phyloP scores from a whole-genome alignment of 2,113 vertebrate genomes.

The Sinocyclocheilus rhinocerous region DNA sequence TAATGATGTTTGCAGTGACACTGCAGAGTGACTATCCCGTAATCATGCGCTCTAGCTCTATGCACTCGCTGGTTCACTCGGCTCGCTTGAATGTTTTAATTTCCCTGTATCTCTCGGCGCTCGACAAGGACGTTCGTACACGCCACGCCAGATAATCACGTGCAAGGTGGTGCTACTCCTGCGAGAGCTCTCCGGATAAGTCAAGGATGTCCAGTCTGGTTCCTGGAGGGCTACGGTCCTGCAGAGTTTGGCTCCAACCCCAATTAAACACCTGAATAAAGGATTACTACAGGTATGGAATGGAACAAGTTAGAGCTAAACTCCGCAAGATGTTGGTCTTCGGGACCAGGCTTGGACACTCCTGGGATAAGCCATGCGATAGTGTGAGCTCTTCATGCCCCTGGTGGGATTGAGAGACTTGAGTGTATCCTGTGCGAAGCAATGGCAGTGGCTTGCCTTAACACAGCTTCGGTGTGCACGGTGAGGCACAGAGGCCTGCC shows the following conservation, averaged over 20 bases:
- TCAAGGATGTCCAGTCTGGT: neutral
- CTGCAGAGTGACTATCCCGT: constrained; percentile 47
- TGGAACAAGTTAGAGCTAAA: neutral
- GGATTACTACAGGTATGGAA: neutral
- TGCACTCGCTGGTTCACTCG: constrained; percentile 58
- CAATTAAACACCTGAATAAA: neutral
- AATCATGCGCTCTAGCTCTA: constrained; percentile 60
- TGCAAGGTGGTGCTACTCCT: constrained; percentile 10
- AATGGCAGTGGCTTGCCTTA: constrained; percentile 66
- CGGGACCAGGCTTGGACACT: neutral
- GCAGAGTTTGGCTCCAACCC: neutral
- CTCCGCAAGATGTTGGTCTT: neutral
- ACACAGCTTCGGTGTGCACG: constrained; percentile 52
- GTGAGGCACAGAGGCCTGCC: constrained; percentile 66
- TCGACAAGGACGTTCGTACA: neutral
- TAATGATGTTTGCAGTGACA: constrained; percentile 51
- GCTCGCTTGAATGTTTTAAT: constrained; percentile 37
- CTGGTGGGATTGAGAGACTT: neutral
- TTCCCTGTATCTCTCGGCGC: constrained; percentile 20
- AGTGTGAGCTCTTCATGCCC: neutral
- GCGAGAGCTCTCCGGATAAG: neutral
- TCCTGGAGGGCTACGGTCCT: neutral
- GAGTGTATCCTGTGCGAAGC: neutral
- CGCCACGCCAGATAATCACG: constrained; percentile 36
- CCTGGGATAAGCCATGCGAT: constrained; percentile 6